Base-by-base conservation (phyloP, 53 echinoderm and acorn worm genomes). In the Henricia sp. region DNA sequence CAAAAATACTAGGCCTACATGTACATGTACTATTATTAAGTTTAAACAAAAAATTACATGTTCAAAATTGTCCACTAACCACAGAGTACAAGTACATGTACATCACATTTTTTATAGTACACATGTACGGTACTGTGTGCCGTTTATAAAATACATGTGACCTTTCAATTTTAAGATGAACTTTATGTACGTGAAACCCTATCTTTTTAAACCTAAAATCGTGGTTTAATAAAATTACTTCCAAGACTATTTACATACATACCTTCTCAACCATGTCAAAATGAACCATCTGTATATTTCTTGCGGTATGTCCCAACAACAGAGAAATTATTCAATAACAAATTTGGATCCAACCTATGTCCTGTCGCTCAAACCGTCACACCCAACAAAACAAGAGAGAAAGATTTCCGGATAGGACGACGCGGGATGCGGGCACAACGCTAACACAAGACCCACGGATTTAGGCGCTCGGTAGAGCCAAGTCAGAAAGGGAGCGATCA, bases 191-290 rank as follows among this genome's bases (percentile, higher is more conserved):
- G 14, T 60, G 37, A 65, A 13, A 39, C 19, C 3, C 24, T 21
- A 0, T 40, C 67, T 67, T 67, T 20, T n/a, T 37, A 5, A 38
- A 67, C 13, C n/a, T 19, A 11, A 17, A 17, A 40, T 6, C 39
- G 13, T 9, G 40, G 9, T 41, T 1, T 11, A 67, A 17, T 20
- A 35, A 64, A 38, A 67, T n/a, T 39, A 5, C 39, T 27, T 44
- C 46, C 58, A 27, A 27, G 29, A 25, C 32, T 12, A 71, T 71
- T 25, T 20, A 68, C n/a, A 44, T 27, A 71, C 24, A 20, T 80
- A 80, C 80, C 80, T 80, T 80, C 59, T 80, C 80, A 32, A 80
- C 80, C 80, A 80, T 80, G 80, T 80, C 64, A 37, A 63, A 26
- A 64, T 80, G 63, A 46, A 80, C 80, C 63, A 80, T 80, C 38